Conservation (phyloP, 2,113 vertebrate genomes). For the Agelaius tricolor region DNA sequence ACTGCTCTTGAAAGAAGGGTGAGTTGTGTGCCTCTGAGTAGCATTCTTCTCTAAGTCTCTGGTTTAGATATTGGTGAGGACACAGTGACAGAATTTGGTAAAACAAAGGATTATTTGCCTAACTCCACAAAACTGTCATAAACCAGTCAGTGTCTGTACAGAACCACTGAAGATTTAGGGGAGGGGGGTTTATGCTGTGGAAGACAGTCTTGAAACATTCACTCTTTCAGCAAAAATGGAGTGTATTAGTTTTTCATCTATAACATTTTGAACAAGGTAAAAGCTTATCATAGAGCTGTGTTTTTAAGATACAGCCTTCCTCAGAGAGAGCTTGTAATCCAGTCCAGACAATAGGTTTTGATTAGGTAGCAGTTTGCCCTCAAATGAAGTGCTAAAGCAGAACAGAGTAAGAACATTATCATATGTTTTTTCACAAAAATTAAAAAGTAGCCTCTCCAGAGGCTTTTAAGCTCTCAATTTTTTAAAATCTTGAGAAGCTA, state of each 20-base stretch:
- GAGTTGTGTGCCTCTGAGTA: not conserved
- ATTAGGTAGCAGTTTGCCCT: not conserved
- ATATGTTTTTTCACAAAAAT: not conserved
- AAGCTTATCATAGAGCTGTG: not conserved
- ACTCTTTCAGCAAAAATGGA: not conserved
- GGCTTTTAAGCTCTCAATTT: not conserved
- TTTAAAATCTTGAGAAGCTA: not conserved
- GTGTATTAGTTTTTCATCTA: not conserved
- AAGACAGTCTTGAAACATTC: not conserved
- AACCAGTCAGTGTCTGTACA: not conserved
- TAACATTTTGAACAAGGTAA: not conserved
- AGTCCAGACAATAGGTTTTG: not conserved
- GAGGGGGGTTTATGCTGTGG: fast-evolving
- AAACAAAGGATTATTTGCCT: not conserved
- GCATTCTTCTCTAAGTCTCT: not conserved
- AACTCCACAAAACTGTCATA: not conserved
- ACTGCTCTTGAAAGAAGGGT: not conserved
- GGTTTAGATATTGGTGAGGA: not conserved
- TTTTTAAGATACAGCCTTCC: not conserved
- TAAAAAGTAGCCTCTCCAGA: not conserved
- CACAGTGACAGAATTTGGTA: not conserved
- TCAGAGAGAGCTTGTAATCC: not conserved
- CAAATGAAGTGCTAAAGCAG: not conserved
- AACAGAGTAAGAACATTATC: not conserved
- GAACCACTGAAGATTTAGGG: not conserved